phyloP scores from a whole-genome alignment of 2,113 vertebrate species.

The Lynx canadensis region DNA sequence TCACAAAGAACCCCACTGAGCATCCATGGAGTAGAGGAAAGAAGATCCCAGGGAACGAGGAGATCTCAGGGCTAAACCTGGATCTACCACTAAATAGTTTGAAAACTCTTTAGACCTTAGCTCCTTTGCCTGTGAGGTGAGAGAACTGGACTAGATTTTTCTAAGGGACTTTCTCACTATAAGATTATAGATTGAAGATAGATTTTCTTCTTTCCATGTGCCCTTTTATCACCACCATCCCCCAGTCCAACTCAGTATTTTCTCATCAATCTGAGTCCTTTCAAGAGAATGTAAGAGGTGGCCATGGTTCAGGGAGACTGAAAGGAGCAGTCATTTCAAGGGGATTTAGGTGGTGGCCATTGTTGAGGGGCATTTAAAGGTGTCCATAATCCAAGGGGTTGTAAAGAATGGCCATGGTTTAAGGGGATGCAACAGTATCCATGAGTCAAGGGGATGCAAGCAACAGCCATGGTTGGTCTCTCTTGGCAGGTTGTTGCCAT shows the following conservation, averaged over 20 bases:
- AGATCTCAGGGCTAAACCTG: background rate
- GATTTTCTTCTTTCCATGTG: background rate
- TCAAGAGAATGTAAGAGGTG: background rate
- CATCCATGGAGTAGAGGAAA: background rate
- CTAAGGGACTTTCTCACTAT: background rate
- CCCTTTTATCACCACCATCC: background rate
- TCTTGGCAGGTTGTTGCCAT: background rate
- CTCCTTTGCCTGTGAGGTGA: background rate
- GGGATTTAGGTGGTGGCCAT: accelerated
- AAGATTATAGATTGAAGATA: background rate
- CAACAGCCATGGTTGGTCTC: background rate
- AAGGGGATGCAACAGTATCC: background rate
- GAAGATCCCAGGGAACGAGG: background rate
- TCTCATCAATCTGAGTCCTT: background rate
- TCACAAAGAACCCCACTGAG: background rate
- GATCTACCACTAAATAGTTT: background rate
- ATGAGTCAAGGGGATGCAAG: background rate
- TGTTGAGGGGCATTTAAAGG: background rate
- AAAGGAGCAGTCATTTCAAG: background rate
- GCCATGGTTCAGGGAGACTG: background rate
- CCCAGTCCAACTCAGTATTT: background rate
- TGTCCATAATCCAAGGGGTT: background rate
- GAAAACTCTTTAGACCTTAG: background rate
- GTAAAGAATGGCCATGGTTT: too few relatives aligned
- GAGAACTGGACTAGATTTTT: background rate